These are phyloP conservation scores for Nomada fucata DNA, from an alignment of 2,888 invertebrate species.

Conservation along the genomic window DNA sequence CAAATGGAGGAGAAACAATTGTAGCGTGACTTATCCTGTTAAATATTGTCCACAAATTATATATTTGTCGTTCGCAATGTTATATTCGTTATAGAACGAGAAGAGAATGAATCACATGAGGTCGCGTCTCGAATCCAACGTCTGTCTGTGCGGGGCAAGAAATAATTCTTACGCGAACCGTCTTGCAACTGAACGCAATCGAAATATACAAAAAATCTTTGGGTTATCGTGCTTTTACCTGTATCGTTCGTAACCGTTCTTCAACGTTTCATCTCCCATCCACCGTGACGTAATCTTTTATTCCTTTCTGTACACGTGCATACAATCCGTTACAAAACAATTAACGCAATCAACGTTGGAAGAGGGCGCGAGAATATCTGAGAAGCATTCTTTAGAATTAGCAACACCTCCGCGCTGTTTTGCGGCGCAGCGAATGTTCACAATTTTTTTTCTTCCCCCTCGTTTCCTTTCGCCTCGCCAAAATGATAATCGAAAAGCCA, in stretches of 20 bases:
- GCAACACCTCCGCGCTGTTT: slow-evolving; percentile 31
- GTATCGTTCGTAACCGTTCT: background rate
- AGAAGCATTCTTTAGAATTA: slow-evolving; percentile 1
- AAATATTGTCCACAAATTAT: slow-evolving; percentile 57
- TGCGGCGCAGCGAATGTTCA: background rate
- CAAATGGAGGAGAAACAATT: slow-evolving; percentile 21
- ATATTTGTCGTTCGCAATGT: slow-evolving; percentile 10
- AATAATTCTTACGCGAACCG: background rate
- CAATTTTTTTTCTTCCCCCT: background rate
- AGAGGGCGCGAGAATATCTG: slow-evolving; percentile 12
- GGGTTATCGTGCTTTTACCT: background rate
- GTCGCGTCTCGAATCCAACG: background rate
- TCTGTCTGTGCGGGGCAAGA: background rate
- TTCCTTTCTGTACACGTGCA: slow-evolving; percentile 16
- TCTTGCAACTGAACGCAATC: slow-evolving; percentile 15
- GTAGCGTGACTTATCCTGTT: slow-evolving; percentile 32
- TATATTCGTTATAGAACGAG: background rate
- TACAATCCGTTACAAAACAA: slow-evolving; percentile 12
- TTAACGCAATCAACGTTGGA: slow-evolving; percentile 29
- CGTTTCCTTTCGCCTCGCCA: background rate
- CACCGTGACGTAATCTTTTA: background rate
- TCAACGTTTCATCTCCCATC: background rate
- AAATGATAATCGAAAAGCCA: background rate
- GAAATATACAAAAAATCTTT: slow-evolving; percentile 20
- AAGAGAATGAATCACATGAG: slow-evolving; percentile 17